Percentiles rank a stretch among this genome's conserved stretches.
phyloP scores from a whole-genome alignment of 1,140 invertebrate species.

The Fopius arisanus region DNA sequence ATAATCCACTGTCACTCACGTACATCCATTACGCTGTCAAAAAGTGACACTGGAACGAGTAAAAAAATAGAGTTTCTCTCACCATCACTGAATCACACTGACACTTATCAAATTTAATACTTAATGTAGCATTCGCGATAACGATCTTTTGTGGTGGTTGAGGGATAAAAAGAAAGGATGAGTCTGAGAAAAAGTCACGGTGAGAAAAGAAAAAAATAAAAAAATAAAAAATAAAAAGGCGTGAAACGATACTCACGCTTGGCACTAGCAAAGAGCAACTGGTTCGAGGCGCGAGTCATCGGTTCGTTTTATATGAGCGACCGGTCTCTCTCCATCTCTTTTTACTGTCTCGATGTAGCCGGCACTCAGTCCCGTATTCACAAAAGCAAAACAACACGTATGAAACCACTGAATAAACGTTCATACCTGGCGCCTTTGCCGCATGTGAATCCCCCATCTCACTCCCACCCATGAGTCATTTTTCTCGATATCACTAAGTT shows the following conservation, averaged over 20 bases:
- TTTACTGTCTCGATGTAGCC: slow-evolving; percentile 23
- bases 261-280: slow-evolving; percentile 53
- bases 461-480: slow-evolving; percentile 36
- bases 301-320: slow-evolving; percentile 57
- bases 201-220: neutral
- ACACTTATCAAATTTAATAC: slow-evolving; percentile 1
- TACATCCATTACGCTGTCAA: slow-evolving; percentile 24
- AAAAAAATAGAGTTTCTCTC: slow-evolving; percentile 3
- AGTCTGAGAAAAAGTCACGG: neutral
- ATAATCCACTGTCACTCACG: slow-evolving; percentile 21
- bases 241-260: slow-evolving; percentile 48
- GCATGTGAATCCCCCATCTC: neutral
- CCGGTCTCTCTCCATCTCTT: slow-evolving; percentile 42
- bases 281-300: slow-evolving; percentile 50
- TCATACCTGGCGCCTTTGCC: slow-evolving; percentile 7
- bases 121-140: slow-evolving; percentile 4
- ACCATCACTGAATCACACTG: slow-evolving; percentile 2
- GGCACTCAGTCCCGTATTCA: slow-evolving; percentile 21
- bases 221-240: slow-evolving; percentile 1
- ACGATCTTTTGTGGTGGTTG: neutral
- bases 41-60: slow-evolving; percentile 8
- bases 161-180: too few species aligned
- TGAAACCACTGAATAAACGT: slow-evolving; percentile 30
- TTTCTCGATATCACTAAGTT: slow-evolving; percentile 29
- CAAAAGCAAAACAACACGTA: slow-evolving; percentile 18